phyloP scores from a whole-genome alignment of 1,140 invertebrate genomes.

The Heterodera schachtii region DNA sequence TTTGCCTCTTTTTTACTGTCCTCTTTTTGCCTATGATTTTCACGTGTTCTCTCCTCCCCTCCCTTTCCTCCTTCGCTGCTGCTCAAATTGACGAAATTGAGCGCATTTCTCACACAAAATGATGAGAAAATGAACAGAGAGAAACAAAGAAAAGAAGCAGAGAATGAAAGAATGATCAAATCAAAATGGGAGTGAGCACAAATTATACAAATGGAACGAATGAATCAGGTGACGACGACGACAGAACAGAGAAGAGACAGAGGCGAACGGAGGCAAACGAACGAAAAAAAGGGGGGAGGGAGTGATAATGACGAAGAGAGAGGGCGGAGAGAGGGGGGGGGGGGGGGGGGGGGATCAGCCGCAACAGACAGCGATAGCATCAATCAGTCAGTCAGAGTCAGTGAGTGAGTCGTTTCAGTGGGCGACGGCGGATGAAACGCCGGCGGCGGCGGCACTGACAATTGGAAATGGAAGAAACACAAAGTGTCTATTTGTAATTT shows the following conservation, averaged over 20 bases:
- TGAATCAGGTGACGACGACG: slow-evolving; percentile 3
- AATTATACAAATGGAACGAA: not conserved
- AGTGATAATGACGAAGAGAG: too few species aligned
- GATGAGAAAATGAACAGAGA: not conserved
- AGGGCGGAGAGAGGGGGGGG: too few species aligned
- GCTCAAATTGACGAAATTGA: not conserved
- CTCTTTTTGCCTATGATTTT: slow-evolving; percentile 2
- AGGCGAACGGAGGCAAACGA: not conserved
- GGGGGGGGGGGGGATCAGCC: too few species aligned
- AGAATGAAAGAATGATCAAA: slow-evolving; percentile 1
- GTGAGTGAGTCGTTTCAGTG: too few species aligned
- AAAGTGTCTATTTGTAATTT: too few species aligned
- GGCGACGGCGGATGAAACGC: too few species aligned
- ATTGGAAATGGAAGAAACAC: too few species aligned
- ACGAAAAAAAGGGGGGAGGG: not conserved
- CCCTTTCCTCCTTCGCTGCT: not conserved
- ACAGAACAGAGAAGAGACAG: too few species aligned
- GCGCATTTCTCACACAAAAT: not conserved
- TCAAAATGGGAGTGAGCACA: not conserved
- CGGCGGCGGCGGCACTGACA: too few species aligned
- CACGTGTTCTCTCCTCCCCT: not conserved
- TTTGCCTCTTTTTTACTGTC: not conserved
- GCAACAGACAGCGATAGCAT: too few species aligned
- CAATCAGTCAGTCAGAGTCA: too few species aligned
- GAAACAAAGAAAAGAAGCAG: not conserved